Evolutionary conservation across 1,140 invertebrate species (phyloP), one percentile per base, ranked within the genome.

Genomic region (Bradysia coprophila): DNA sequence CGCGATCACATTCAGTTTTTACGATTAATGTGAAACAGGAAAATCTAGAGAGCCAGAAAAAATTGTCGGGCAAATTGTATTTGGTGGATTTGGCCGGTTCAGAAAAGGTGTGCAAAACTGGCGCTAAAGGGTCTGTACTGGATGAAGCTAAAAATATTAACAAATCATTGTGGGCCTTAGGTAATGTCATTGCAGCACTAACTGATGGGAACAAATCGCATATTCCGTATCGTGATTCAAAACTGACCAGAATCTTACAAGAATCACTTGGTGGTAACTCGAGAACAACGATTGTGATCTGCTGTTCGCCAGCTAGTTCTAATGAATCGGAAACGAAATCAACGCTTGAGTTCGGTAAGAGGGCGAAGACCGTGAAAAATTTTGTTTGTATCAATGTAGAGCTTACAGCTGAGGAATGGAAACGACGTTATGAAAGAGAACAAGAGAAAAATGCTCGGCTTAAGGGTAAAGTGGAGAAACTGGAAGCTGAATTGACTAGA

Each of bases 351-450:
- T 99, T 99, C 65, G 96, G 96, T 56, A 81, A 86, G 67, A 77
- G 90, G 62, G 96, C 96, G 2, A 99, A 99, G 72, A 98, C 94
- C 40, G 97, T 99, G 54, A 99, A 98, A 80, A 99, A 99, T 66
- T 88, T 94, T 50, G 94, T 99, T 2, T 87, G 83, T 53, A 94
- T 99, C 32, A 99, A 99, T 64, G 95, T 98, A 61, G 95, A 99
- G 63, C 71, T 99, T 38, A 98, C 95, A 10, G 95, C 96, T 4
- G 96, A 98, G 60, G 96, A 99, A 72, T 99, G 96, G 96, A 98
- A 98, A 62, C 71, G 93, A 47, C 76, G 94, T 33, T 99, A 94
- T 58, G 94, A 98, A 61, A 88, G 85, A 58, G 94, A 98, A 61
- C 92, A 91, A 58, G 96, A 98, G 53, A 98, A 95, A 62, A 88